Percentiles rank a stretch among this genome's conserved stretches.
These are phyloP conservation scores for Laupala kohalensis DNA, from an alignment of 1,140 invertebrate genomes.

Conservation along the genomic window DNA sequence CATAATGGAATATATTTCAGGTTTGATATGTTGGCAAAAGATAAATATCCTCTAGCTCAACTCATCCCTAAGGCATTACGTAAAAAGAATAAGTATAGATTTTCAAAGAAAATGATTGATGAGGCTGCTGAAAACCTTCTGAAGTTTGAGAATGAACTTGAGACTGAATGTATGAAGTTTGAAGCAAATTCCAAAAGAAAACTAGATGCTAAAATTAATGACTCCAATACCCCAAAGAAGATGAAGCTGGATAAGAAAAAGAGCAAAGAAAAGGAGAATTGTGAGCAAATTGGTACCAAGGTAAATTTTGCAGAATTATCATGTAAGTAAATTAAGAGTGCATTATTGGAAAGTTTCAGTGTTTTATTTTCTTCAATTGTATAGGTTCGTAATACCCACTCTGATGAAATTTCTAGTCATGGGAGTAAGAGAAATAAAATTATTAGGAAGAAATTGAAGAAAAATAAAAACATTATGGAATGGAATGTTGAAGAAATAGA, in stretches of 20 bases:
- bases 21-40: background rate
- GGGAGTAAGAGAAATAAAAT: no score
- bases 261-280: no score
- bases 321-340: no score
- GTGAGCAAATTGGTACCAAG: no score
- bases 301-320: no score
- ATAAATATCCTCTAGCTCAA: background rate
- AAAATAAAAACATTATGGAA: no score
- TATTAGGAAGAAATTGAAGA: no score
- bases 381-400: no score
- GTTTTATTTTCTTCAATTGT: no score
- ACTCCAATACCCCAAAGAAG: background rate
- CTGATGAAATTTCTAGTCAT: no score
- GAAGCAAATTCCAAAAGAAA: background rate
- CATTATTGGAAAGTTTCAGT: no score
- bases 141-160: background rate
- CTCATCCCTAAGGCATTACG: background rate
- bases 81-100: background rate
- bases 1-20: background rate
- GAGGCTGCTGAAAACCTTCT: background rate
- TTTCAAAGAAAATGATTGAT: background rate
- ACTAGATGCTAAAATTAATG: background rate
- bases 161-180: background rate
- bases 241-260: background rate
- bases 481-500: no score